A percentile compares a stretch with the other conserved stretches of the same genome.
Conservation (phyloP, 37 sponge, comb jelly and placozoan genomes). For the Crambe crambe region DNA sequence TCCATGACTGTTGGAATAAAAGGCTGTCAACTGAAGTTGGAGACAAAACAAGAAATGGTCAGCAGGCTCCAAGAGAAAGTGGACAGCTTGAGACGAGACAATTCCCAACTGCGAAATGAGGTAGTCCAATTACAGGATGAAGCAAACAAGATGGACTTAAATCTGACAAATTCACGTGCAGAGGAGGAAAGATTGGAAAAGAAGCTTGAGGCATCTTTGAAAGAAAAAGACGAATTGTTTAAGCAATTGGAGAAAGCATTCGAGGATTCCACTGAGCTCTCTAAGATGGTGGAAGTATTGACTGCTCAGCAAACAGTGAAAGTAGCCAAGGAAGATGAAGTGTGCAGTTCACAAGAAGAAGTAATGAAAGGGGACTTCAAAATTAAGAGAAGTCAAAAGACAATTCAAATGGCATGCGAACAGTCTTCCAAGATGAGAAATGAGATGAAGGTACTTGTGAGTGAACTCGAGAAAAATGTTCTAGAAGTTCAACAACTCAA, state of each 20-base stretch:
- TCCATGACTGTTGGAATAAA: constrained; percentile 29
- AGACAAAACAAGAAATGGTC: constrained; percentile 14
- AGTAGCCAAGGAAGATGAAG: neutral
- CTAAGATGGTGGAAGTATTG: neutral
- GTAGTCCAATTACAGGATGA: neutral
- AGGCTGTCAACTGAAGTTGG: constrained; percentile 14
- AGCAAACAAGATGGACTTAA: neutral
- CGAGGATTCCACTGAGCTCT: constrained; percentile 7
- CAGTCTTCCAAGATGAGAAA: constrained; percentile 11
- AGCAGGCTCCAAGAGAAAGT: constrained; percentile 23
- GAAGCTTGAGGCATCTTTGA: neutral
- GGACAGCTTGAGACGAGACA: constrained; percentile 16
- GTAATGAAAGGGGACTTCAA: neutral
- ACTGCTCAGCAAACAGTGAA: too few relatives aligned
- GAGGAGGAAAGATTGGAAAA: neutral
- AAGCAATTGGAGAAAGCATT: constrained; percentile 19
- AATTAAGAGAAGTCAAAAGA: constrained; percentile 9
- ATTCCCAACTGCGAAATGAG: constrained; percentile 13
- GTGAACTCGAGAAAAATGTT: neutral
- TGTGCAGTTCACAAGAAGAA: neutral
- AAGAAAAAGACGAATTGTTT: constrained; percentile 35
- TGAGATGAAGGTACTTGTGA: neutral
- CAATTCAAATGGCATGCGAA: neutral
- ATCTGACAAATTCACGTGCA: neutral
- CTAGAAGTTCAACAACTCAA: neutral